Evolutionary conservation across 2,113 vertebrate species (phyloP).

Genomic region (Catharus fuscescens): DNA sequence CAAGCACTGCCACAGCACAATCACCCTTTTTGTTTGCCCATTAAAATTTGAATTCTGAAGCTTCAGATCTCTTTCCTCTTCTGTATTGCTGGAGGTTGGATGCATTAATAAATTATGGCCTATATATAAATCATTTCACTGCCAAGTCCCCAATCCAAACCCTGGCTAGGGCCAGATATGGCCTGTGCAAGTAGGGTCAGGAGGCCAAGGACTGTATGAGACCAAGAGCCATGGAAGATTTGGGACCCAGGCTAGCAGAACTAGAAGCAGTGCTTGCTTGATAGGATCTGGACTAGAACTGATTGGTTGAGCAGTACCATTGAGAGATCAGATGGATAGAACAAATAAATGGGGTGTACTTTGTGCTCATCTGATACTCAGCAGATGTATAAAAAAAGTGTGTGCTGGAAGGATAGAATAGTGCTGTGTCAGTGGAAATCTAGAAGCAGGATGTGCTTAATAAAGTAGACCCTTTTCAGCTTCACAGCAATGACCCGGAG

Average conservation of each 20-base stretch:
- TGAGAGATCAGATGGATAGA: not conserved
- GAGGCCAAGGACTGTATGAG: not conserved
- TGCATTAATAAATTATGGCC: rapidly evolving
- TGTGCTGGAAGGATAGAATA: not conserved
- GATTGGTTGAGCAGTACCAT: not conserved
- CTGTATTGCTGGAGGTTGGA: not conserved
- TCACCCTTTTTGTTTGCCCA: not conserved
- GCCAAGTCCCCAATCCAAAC: not conserved
- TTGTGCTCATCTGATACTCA: not conserved
- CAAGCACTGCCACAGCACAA: not conserved
- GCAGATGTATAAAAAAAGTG: not conserved
- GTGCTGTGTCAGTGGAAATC: not conserved
- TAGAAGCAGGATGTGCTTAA: not conserved
- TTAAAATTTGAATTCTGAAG: not conserved
- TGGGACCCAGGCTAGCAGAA: not conserved
- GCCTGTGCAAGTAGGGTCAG: rapidly evolving
- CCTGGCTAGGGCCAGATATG: not conserved
- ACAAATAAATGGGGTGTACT: not conserved
- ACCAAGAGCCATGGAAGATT: not conserved
- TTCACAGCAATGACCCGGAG: not conserved
- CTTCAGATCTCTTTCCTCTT: not conserved
- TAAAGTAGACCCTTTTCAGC: not conserved
- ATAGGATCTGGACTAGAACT: not conserved
- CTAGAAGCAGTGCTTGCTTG: not conserved
- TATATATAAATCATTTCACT: not conserved